Evolutionary conservation across 2,113 vertebrate genomes (phyloP), one percentile per base, ranked within the genome.

Genomic region (Turnix velox): DNA sequence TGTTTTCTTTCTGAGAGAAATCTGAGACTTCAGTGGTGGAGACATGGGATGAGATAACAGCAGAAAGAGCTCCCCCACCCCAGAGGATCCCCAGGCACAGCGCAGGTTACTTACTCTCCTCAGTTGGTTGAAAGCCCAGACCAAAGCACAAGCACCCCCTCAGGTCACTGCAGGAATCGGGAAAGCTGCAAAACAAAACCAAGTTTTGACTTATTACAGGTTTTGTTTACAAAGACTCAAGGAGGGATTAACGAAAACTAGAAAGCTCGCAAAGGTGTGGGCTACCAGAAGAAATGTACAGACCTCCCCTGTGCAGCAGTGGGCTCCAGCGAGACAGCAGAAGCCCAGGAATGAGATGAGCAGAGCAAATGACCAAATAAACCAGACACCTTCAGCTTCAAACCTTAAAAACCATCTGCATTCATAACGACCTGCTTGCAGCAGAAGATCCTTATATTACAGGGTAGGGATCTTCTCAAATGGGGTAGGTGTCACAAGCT

Each of bases 71-170:
- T 12, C 8, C 6, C 9, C 9, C 9, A 16, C 8, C 28, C n/a
- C 37, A 66, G 20, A 69, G 15, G 43, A 77, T 14, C 13, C 51
- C 33, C 7, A 12, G 22, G 59, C 17, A 45, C 0, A 0, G 25
- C 91, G 51, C 39, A 95, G 54, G 58, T 75, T 86, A 97, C 97
- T 97, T 86, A 97, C 96, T 72, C 78, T 88, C 40, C 85, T 83
- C 86, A 94, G 86, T 58, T 80, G 89, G 68, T 92, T 67, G 33
- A 79, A 94, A 93, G 74, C 31, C 86, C 3, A 58, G 51, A 52
- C 6, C 23, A 76, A 65, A 95, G 91, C 58, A 90, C 69, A 59
- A 73, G 59, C 68, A 93, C 63, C 54, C 66, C 5, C 72, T 92
- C 52, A 35, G 30, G 69, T 88, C 14, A 2, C 61, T 61, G 66